Base-by-base conservation (phyloP, 2,888 invertebrate genomes). In the Aquatica leii region DNA sequence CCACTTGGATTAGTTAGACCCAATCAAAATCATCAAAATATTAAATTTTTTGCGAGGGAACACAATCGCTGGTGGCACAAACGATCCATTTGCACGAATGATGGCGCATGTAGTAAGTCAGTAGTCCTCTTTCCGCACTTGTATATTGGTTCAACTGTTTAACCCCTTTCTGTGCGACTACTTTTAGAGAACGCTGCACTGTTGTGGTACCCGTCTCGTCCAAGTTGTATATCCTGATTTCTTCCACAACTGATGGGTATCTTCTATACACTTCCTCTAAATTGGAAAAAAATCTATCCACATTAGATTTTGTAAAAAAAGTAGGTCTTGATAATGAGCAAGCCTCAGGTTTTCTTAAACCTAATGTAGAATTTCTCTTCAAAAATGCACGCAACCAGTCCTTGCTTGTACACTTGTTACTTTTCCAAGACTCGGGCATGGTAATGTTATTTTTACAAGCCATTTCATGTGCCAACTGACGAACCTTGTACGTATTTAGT, bases 51-150 rank as follows among this genome's bases (percentile, higher is more conserved):
- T 41, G 14, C 53, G 11, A n/a, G 20, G 53, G n/a, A 53, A 53
- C 5, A 40, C 53, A 11, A 53, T 53, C 9, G 53, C 40, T n/a
- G 49, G 21, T n/a, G 49, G 49, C n/a, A 49, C 2, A 17, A 12
- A 20, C 9, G 8, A 6, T 31, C 77, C 76, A 60, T 66, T 65
- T 2, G 80, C 78, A 59, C 65, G 67, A 11, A 80, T 62, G n/a
- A 76, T 76, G 48, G 69, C 71, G 52, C 73, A 73, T 3, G 75
- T 76, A 4, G 78, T 80, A 24, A n/a, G 76, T 76, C n/a, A 77
- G 65, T 11, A 69, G 68, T 59, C 78, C 77, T 63, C 75, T 71
- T 70, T 80, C 79, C 2, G 70, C 78, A 61, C 77, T 64, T 77
- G 43, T 43, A 14, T 9, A 43, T 17, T 43, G 72, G 57, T 69